Evolutionary conservation across 1,140 invertebrate genomes (phyloP), one percentile per base, ranked within the genome.

Genomic region (Procambarus virginalis): DNA sequence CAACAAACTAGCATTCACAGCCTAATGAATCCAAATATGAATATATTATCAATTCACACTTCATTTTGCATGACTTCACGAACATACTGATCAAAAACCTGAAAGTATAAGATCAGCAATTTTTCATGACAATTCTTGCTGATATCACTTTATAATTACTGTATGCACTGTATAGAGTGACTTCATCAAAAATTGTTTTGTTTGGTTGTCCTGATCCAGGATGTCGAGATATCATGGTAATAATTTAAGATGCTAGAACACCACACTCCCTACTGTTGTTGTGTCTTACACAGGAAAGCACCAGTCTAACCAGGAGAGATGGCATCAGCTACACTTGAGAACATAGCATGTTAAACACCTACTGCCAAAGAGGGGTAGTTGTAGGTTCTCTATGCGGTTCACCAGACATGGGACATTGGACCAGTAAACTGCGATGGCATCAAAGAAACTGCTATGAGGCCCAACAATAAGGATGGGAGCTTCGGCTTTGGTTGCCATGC

Each of bases 391-490:
- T 92, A 96, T 95, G 92, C 96, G 95, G 91, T 96, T 96, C 93
- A 98, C 97, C 93, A 97, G 96, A 34, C 96, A 97, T 14, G 97
- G 97, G 93, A 97, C 96, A 92, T 95, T 96, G 20, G 96, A 96
- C 91, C 96, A 95, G 93, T 97, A 97, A 92, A 96, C 96, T 91
- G 97, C 96, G 92, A 97, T 96, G 91, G 96, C 96, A 94, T 98
- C 97, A 91, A 97, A 95, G 94, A 97, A 98, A 2, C 97, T 97
- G 58, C 97, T 97, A 94, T 98, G 97, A 6, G 97, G 97, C 4
- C 97, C 97, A 58, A 96, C 95, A n/a, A 97, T 96, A 78, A 98
- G 94, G 92, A 98, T 97, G 4, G 97, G 97, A 3, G 97, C 97
- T 93, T 97, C 97, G 58, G 95, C 93, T 64, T 96, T 94, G 80